Conservation (phyloP, 2,113 vertebrate genomes). For the Bos taurus region DNA sequence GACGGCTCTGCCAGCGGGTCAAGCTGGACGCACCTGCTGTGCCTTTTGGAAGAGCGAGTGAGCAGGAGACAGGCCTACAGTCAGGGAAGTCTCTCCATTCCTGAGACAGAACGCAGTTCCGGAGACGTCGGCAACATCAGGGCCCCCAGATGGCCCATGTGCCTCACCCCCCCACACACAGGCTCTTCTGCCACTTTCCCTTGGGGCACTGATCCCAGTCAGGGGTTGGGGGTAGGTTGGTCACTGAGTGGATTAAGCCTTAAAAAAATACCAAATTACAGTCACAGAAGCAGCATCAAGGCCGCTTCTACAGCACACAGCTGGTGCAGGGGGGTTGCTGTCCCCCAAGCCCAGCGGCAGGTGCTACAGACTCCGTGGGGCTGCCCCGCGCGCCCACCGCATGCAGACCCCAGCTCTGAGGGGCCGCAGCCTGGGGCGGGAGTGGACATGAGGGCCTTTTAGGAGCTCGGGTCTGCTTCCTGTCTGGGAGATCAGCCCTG, state of each 20-base stretch:
- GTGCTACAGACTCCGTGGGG: fast-evolving
- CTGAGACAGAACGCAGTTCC: neutral
- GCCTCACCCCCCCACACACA: neutral
- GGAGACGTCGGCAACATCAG: neutral
- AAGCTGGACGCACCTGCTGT: fast-evolving
- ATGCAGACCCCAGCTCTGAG: fast-evolving
- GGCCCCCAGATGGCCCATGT: neutral
- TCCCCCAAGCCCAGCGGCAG: neutral
- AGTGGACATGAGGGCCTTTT: too few relatives aligned
- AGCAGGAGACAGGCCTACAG: neutral
- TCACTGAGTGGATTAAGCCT: neutral
- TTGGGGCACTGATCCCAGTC: too few relatives aligned
- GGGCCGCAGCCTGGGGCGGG: fast-evolving
- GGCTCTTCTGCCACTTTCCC: too few relatives aligned
- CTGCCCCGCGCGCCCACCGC: fast-evolving
- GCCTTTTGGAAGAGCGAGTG: neutral
- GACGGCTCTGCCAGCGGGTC: fast-evolving
- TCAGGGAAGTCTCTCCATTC: neutral
- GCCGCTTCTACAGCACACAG: neutral
- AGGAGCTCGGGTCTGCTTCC: too few relatives aligned
- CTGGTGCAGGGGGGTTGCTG: neutral
- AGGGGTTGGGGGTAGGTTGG: neutral
- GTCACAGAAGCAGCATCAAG: neutral
- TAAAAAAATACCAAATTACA: neutral
- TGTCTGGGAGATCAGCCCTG: neutral